A percentile compares a stretch with the other conserved stretches of the same genome.
These are phyloP conservation scores for Cinara cedri DNA, from an alignment of 2,888 invertebrate genomes.

Conservation along the genomic window DNA sequence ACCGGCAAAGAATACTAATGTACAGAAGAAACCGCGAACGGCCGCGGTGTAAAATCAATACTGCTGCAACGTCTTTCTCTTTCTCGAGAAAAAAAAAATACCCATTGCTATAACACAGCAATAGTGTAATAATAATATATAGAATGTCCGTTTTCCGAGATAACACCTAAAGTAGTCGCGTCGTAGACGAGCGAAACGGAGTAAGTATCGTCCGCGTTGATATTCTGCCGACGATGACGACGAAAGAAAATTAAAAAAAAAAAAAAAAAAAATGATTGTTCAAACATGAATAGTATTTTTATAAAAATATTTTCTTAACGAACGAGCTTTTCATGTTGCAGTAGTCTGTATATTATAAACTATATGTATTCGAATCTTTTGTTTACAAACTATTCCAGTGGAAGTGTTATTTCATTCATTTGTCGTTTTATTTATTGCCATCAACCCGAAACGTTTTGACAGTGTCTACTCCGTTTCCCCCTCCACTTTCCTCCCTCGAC, in stretches of 20 bases:
- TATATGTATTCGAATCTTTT: background rate
- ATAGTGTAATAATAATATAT: background rate
- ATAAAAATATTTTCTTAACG: conserved; percentile 37
- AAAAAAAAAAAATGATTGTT: background rate
- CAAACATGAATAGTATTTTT: background rate
- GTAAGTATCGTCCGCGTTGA: background rate
- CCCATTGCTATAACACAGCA: background rate
- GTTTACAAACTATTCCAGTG: conserved; percentile 1
- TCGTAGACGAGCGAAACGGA: background rate
- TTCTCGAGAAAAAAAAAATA: background rate
- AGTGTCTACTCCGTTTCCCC: background rate
- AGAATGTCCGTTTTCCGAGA: background rate
- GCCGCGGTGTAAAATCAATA: background rate
- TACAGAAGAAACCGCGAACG: background rate
- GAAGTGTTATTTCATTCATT: conserved; percentile 29
- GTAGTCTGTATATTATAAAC: too few relatives aligned
- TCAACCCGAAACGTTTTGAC: conserved; percentile 43
- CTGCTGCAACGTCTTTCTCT: background rate
- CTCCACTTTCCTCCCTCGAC: background rate
- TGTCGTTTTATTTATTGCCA: conserved; percentile 14
- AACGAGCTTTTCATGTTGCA: background rate
- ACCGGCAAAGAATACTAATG: background rate
- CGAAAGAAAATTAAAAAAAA: too few relatives aligned
- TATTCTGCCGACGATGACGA: too few relatives aligned
- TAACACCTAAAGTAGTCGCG: too few relatives aligned